phyloP scores from a whole-genome alignment of 2,888 invertebrate species.

The Rotaria sp. region DNA sequence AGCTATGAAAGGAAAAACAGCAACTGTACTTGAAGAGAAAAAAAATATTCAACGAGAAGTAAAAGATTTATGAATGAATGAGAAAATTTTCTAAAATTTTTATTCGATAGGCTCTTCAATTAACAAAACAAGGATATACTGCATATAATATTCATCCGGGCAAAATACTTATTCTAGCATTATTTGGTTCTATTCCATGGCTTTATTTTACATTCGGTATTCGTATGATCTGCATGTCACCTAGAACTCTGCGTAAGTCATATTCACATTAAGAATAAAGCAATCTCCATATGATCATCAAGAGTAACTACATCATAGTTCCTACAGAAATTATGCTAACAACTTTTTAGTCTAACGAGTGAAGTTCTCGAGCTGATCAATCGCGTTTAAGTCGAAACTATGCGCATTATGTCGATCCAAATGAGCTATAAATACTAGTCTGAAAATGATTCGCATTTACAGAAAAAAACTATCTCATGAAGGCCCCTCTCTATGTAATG shows the following conservation, averaged over 20 bases:
- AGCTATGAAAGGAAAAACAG: not conserved
- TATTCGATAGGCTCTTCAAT: not conserved
- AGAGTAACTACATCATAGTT: no score
- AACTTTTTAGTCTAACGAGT: no score
- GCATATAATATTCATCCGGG: not conserved
- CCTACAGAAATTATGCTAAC: no score
- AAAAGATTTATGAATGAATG: not conserved
- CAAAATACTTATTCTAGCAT: not conserved
- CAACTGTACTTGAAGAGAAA: not conserved
- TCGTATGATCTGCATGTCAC: slow-evolving; percentile 6
- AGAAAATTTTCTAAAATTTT: not conserved
- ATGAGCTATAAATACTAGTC: no score
- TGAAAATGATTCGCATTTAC: no score
- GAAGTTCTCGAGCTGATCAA: no score
- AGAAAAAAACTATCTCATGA: no score
- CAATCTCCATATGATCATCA: no score
- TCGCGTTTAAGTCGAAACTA: no score
- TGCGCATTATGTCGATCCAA: no score
- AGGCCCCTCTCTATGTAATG: no score
- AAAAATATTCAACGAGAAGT: not conserved
- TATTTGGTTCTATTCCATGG: slow-evolving; percentile 17
- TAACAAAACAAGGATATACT: not conserved
- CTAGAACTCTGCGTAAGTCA: not conserved
- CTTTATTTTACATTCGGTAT: not conserved
- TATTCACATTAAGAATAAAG: no score